Evolutionary conservation across 2,888 invertebrate species (phyloP), one percentile per base, ranked within the genome.

Genomic region (Phyllotreta cruciferae): DNA sequence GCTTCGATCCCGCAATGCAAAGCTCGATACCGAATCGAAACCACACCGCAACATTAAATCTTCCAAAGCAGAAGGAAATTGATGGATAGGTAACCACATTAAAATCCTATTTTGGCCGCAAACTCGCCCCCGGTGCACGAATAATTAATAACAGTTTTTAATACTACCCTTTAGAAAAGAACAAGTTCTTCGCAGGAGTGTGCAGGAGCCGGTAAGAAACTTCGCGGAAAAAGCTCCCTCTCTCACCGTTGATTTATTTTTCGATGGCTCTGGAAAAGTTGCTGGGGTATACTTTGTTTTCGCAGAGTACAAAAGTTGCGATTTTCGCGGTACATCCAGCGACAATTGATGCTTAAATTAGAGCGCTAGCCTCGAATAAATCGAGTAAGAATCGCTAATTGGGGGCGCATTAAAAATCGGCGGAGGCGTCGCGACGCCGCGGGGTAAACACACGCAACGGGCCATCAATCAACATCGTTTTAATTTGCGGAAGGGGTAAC

Each of bases 191-290:
- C 24, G 24, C 24, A 24, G 24, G 24, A 24, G 1, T 4, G 24
- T 24, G 24, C 24, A 24, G 24, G 24, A 24, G 24, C 24, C 24
- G 24, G 24, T 24, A 24, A 24, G 24, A 24, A 24, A 24, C 24
- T 24, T 24, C 24, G 24, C 24, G 24, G 64, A 58, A 63, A 66
- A 66, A 63, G 66, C 62, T 62, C 66, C 66, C 63, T 58, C 60
- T 14, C 49, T 55, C 24, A 24, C 24, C 4, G 24, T 24, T 49
- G 63, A 65, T 68, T 66, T 64, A 66, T 66, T 64, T 66, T 66
- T 66, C 66, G 65, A 63, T 58, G 53, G 64, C 4, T 24, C 24
- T 58, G 62, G 50, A 39, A 60, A 63, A 49, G 63, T 60, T 50
- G 50, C 11, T 49, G 60, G n/a, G n/a, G n/a, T n/a, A n/a, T n/a